These are phyloP conservation scores for Stichopus horrens DNA, from an alignment of 53 echinoderm and acorn worm species.

Conservation along the genomic window DNA sequence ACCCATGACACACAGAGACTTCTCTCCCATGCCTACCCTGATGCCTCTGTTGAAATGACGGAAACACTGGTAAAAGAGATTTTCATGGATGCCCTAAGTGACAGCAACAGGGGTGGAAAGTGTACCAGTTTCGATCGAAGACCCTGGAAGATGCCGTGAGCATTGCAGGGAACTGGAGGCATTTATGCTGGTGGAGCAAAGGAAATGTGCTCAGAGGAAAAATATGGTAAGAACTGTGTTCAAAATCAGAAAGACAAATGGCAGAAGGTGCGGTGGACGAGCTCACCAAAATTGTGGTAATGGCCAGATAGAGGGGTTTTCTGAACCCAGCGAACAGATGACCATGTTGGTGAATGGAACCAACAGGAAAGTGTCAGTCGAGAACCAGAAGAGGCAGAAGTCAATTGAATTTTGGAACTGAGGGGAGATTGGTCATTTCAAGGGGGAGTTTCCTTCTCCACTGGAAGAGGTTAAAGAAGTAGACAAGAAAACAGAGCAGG, in stretches of 20 bases:
- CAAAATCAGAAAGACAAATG: neutral
- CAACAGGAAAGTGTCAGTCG: neutral
- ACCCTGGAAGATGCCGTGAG: slow-evolving; percentile 54
- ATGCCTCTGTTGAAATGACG: slow-evolving; percentile 24
- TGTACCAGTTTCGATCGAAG: slow-evolving; percentile 44
- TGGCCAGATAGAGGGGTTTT: neutral
- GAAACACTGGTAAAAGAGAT: slow-evolving; percentile 52
- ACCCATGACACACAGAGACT: neutral
- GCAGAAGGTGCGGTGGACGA: neutral
- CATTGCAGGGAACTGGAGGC: slow-evolving; percentile 58
- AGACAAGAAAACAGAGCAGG: neutral
- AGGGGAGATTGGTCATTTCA: slow-evolving; percentile 22
- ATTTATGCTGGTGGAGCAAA: slow-evolving; percentile 34
- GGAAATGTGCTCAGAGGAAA: neutral
- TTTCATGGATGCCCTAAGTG: slow-evolving; percentile 62
- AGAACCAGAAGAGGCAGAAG: neutral
- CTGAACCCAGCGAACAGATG: neutral
- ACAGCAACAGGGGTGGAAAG: slow-evolving; percentile 48
- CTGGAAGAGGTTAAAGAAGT: neutral
- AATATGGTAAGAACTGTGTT: neutral
- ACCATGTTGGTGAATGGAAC: neutral
- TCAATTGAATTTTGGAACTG: neutral
- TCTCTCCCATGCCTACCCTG: neutral
- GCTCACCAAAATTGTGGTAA: neutral
- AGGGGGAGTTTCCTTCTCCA: neutral